phyloP scores from a whole-genome alignment of 2,113 vertebrate genomes.

The Thunnus maccoyii region DNA sequence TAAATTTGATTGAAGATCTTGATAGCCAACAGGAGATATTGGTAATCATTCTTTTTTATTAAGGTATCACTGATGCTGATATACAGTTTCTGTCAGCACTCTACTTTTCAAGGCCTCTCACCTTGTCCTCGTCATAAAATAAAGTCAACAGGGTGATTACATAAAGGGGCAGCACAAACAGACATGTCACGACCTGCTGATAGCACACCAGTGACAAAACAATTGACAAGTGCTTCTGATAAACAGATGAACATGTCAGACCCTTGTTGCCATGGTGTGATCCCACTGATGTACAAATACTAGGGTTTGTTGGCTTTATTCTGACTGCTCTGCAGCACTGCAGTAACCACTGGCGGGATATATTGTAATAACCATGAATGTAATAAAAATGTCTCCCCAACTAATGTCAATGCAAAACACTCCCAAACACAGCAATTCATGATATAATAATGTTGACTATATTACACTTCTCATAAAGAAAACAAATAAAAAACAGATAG shows the following conservation, averaged over 20 bases:
- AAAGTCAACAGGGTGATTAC: slow-evolving; percentile 49
- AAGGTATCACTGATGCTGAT: slow-evolving; percentile 26
- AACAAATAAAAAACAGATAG: neutral
- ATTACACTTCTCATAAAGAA: neutral
- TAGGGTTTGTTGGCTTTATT: slow-evolving; percentile 26
- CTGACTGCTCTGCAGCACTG: neutral
- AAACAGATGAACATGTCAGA: slow-evolving; percentile 61
- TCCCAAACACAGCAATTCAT: too few relatives aligned
- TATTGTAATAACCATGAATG: neutral
- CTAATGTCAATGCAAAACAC: slow-evolving; percentile 6
- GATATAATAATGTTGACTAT: neutral
- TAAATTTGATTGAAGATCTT: slow-evolving; percentile 46
- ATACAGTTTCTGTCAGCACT: slow-evolving; percentile 38
- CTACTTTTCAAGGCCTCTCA: slow-evolving; percentile 47
- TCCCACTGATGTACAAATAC: slow-evolving; percentile 37
- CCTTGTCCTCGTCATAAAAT: slow-evolving; percentile 38
- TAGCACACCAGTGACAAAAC: slow-evolving; percentile 39
- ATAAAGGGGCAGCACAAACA: slow-evolving; percentile 31
- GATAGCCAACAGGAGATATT: slow-evolving; percentile 21
- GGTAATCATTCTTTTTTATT: slow-evolving; percentile 58
- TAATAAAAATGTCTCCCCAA: slow-evolving; percentile 21
- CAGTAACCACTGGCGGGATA: slow-evolving; percentile 11
- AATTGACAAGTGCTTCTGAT: slow-evolving; percentile 59
- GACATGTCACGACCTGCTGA: slow-evolving; percentile 48
- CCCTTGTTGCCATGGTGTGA: slow-evolving; percentile 13